A percentile compares a stretch with the other conserved stretches of the same genome.
Evolutionary conservation across 2,113 vertebrate species (phyloP).

Genomic region (Hiodon tergisus): DNA sequence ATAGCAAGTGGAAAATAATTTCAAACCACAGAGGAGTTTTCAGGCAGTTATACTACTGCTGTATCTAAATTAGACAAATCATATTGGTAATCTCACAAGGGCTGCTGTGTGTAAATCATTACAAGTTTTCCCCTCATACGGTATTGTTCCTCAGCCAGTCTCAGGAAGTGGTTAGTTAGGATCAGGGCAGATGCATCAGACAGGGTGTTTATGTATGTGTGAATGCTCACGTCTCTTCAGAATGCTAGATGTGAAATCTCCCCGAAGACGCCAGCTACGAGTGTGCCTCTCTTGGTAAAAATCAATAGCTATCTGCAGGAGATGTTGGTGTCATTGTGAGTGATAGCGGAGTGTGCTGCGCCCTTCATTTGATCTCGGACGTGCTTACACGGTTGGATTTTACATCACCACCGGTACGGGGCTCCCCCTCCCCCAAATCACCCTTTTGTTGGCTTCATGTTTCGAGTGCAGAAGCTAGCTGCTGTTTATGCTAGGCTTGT

Average conservation of each 20-base stretch:
- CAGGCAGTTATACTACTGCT: conserved; percentile 12
- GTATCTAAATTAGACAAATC: conserved; percentile 7
- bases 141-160: not conserved
- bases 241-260: not conserved
- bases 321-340: not conserved
- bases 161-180: not conserved
- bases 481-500: no score
- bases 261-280: not conserved
- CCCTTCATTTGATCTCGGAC: not conserved
- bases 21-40: conserved; percentile 42
- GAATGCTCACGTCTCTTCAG: not conserved
- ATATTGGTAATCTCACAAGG: not conserved
- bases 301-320: not conserved
- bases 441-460: not conserved
- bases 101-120: not conserved
- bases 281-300: not conserved
- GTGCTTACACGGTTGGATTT: not conserved
- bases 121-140: not conserved
- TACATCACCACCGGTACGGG: no score
- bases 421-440: not conserved
- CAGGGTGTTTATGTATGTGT: not conserved
- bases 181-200: not conserved
- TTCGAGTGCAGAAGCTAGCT: no score
- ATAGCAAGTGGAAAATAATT: conserved; percentile 63
- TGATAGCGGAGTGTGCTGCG: not conserved